Percentiles rank a stretch among this genome's conserved stretches.
These are phyloP conservation scores for Metalampra italica DNA, from an alignment of 2,888 invertebrate species.

Conservation along the genomic window DNA sequence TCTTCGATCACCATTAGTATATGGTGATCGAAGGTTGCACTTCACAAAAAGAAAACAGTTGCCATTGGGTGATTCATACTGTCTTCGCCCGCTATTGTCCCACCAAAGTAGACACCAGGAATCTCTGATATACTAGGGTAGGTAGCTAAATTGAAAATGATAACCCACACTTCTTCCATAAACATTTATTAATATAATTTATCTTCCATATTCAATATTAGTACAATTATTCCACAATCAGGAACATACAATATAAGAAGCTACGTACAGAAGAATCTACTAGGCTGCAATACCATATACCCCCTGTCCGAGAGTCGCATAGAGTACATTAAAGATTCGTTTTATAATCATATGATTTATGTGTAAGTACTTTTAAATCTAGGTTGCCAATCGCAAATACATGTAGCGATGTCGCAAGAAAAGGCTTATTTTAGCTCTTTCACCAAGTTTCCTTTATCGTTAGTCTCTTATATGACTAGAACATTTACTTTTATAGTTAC, in stretches of 20 bases:
- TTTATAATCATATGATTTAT: slow-evolving; percentile 58
- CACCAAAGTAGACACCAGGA: too few species aligned
- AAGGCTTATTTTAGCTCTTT: slow-evolving; percentile 76
- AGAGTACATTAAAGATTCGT: slow-evolving; percentile 62
- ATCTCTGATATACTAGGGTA: too few species aligned
- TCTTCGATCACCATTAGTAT: too few species aligned
- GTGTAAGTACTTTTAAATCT: slow-evolving; percentile 55
- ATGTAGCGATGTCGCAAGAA: slow-evolving; percentile 56
- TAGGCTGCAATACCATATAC: slow-evolving; percentile 68
- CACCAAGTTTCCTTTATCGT: slow-evolving; percentile 72
- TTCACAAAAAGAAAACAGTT: too few species aligned
- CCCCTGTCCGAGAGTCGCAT: slow-evolving; percentile 64
- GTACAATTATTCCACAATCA: slow-evolving; percentile 57
- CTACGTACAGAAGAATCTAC: slow-evolving; percentile 72
- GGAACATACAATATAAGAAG: slow-evolving; percentile 65
- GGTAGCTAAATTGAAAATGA: slow-evolving; percentile 13
- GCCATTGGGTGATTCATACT: too few species aligned
- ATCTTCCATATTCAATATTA: slow-evolving; percentile 72
- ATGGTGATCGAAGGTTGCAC: too few species aligned
- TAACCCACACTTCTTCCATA: slow-evolving; percentile 52
- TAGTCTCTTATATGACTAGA: slow-evolving; percentile 67
- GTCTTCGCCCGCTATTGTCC: too few species aligned
- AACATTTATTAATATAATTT: slow-evolving; percentile 78
- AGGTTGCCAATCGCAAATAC: slow-evolving; percentile 76
- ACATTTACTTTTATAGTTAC: slow-evolving; percentile 67